Conservation (phyloP, 2,888 invertebrate genomes). For the Hemithea aestivaria region DNA sequence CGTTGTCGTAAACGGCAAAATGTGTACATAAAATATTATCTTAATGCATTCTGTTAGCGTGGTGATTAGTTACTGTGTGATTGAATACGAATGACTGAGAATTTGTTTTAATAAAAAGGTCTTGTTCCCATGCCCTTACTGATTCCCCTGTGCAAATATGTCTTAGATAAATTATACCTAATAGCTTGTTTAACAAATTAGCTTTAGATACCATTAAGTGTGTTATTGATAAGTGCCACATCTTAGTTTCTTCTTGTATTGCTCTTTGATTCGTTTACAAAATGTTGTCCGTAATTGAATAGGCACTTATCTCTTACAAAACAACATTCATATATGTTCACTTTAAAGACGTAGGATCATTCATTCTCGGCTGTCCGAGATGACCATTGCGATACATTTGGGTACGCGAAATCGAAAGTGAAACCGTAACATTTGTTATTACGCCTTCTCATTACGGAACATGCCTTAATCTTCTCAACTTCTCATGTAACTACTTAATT, state of each 20-base stretch:
- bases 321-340: conserved; percentile 11
- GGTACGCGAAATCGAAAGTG: conserved; percentile 34
- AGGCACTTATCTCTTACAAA: conserved; percentile 1
- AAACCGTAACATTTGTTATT: conserved; percentile 18
- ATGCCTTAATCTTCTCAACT: conserved; percentile 16
- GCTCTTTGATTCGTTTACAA: no score
- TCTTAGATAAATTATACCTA: no score
- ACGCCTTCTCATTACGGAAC: conserved; percentile 20
- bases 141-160: neutral
- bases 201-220: no score
- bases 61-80: conserved; percentile 27
- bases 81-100: conserved; percentile 11
- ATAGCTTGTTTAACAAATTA: no score
- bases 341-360: conserved; percentile 17
- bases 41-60: conserved; percentile 28
- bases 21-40: conserved; percentile 28
- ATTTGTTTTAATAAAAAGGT: conserved; percentile 13
- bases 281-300: no score
- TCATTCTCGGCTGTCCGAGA: conserved; percentile 6
- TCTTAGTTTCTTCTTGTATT: no score
- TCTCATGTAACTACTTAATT: conserved; percentile 27
- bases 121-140: conserved; percentile 17
- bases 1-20: conserved; percentile 15
- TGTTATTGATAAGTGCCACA: no score
- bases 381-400: conserved; percentile 16